Evolutionary conservation across 2,113 vertebrate species (phyloP).

Genomic region (Phylloscopus trochiloides): DNA sequence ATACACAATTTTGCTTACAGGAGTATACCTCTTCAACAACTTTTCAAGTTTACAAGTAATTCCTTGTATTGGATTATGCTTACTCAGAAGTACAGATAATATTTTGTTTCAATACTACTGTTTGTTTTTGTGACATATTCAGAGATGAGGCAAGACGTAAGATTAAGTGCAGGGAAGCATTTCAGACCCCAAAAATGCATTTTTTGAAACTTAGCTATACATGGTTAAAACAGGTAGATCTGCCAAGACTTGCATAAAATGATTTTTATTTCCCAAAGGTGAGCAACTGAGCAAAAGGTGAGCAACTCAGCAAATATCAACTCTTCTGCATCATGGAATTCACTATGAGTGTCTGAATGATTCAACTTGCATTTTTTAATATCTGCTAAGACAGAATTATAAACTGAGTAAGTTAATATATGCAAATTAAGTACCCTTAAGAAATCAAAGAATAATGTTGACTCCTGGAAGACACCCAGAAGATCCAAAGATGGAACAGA

Average conservation of each 20-base stretch:
- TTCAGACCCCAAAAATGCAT: conserved; percentile 40
- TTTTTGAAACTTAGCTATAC: conserved; percentile 22
- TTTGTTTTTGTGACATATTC: neutral
- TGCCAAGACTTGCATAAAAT: conserved; percentile 35
- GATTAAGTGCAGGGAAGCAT: conserved; percentile 62
- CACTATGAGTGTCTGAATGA: neutral
- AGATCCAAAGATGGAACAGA: conserved; percentile 30
- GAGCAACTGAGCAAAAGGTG: conserved; percentile 13
- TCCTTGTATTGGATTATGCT: conserved; percentile 11
- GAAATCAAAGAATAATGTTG: conserved; percentile 17
- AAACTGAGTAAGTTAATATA: neutral
- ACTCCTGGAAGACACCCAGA: conserved; percentile 30
- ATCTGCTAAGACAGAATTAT: neutral
- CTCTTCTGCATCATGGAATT: conserved; percentile 37
- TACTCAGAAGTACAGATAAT: conserved; percentile 22
- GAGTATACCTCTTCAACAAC: neutral
- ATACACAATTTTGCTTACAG: conserved; percentile 51
- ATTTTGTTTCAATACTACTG: conserved; percentile 50
- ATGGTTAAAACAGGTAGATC: neutral
- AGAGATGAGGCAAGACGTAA: conserved; percentile 55
- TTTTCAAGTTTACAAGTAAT: conserved; percentile 46
- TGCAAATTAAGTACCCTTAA: conserved; percentile 10
- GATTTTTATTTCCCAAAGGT: conserved; percentile 3
- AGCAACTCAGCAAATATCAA: conserved; percentile 32
- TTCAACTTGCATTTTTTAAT: neutral